phyloP scores from a whole-genome alignment of 2,888 invertebrate genomes.

The Ormyrus labotus region DNA sequence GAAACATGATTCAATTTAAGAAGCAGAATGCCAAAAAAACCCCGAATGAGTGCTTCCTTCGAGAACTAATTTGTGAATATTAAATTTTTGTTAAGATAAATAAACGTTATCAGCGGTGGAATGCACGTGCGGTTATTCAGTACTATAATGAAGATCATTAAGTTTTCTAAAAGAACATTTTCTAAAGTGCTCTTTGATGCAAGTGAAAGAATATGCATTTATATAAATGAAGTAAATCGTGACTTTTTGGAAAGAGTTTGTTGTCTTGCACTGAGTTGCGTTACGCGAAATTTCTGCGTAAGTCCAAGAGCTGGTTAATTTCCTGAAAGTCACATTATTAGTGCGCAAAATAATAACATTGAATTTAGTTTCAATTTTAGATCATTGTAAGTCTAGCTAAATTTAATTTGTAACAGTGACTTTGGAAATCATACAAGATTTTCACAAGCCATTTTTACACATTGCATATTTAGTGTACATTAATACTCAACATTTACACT shows the following conservation, averaged over 20 bases:
- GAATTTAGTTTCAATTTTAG: not conserved
- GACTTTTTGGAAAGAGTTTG: conserved; percentile 12
- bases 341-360: conserved; percentile 8
- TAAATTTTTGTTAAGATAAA: conserved; percentile 28
- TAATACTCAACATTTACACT: conserved; percentile 17
- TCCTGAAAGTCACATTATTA: conserved; percentile 5
- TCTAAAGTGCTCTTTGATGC: conserved; percentile 28
- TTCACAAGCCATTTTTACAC: conserved; percentile 10
- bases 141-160: conserved; percentile 7
- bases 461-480: conserved; percentile 9
- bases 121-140: conserved; percentile 18
- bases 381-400: not conserved
- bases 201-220: conserved; percentile 23
- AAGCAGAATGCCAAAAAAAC: conserved; percentile 53
- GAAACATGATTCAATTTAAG: conserved; percentile 44
- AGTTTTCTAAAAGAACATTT: conserved; percentile 26
- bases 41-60: conserved; percentile 56
- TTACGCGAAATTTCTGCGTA: too few relatives aligned
- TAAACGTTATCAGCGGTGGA: conserved; percentile 25
- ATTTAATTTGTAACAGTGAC: not conserved
- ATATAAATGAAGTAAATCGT: conserved; percentile 23
- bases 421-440: not conserved
- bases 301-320: not conserved
- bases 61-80: conserved; percentile 28
- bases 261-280: too few relatives aligned